A percentile compares a stretch with the other conserved stretches of the same genome.
These are phyloP conservation scores for Atherinosoma microstoma DNA, from an alignment of 2,797 vertebrate species.

Conservation along the genomic window DNA sequence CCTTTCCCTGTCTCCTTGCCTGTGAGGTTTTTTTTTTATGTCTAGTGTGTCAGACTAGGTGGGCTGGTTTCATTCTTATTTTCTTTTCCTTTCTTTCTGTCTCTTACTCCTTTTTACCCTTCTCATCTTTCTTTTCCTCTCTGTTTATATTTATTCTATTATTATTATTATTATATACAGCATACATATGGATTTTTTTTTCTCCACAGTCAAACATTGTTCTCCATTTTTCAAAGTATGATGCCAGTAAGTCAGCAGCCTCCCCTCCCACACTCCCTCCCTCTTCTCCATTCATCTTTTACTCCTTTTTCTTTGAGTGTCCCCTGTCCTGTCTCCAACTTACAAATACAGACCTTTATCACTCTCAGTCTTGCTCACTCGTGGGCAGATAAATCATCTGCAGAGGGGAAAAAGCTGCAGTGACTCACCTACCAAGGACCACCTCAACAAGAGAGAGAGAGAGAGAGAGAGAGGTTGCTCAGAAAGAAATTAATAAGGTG, in stretches of 20 bases:
- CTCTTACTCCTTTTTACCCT: not conserved
- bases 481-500: slow-evolving; percentile 58
- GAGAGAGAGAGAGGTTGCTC: slow-evolving; percentile 15
- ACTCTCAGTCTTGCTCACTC: slow-evolving; percentile 46
- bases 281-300: slow-evolving; percentile 42
- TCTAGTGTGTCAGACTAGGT: slow-evolving; percentile 39
- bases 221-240: slow-evolving; percentile 42
- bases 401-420: slow-evolving; percentile 65
- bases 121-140: not conserved
- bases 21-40: slow-evolving; percentile 30
- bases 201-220: slow-evolving; percentile 29
- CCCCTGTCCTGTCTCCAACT: not conserved
- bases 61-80: not conserved
- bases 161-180: slow-evolving; percentile 40
- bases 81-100: not conserved
- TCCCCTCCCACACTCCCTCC: slow-evolving; percentile 22
- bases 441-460: slow-evolving; percentile 51
- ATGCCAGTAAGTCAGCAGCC: slow-evolving; percentile 50
- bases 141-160: slow-evolving; percentile 31
- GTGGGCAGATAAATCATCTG: slow-evolving; percentile 70
- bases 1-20: slow-evolving; percentile 34
- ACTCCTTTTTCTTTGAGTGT: slow-evolving; percentile 33
- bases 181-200: slow-evolving; percentile 51
- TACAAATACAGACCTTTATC: slow-evolving; percentile 43
- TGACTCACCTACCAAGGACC: slow-evolving; percentile 64